These are phyloP conservation scores for Elmis aenea DNA, from an alignment of 2,888 invertebrate species.

Conservation along the genomic window DNA sequence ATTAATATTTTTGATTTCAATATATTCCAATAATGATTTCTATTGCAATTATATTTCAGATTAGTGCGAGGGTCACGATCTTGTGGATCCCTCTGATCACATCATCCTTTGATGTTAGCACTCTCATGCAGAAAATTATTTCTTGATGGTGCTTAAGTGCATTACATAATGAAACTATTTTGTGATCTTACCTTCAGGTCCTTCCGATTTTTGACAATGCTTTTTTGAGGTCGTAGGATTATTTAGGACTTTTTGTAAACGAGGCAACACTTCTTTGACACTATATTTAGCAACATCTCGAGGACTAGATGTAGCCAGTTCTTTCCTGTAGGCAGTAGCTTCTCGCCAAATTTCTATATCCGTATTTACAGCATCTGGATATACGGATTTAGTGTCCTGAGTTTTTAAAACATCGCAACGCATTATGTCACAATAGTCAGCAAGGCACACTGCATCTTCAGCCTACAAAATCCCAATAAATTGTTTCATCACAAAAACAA, in stretches of 20 bases:
- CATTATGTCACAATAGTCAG: slow-evolving; percentile 94
- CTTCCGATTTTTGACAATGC: slow-evolving; percentile 41
- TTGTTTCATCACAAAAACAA: not conserved
- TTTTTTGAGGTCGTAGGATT: slow-evolving; percentile 21
- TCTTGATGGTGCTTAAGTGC: too few species aligned
- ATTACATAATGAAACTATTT: too few species aligned
- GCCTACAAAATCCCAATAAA: slow-evolving; percentile 55
- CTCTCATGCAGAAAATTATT: too few species aligned
- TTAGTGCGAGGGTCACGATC: too few species aligned
- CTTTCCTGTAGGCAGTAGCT: slow-evolving; percentile 63
- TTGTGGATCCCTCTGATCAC: too few species aligned
- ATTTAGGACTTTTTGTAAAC: slow-evolving; percentile 10
- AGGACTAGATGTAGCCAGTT: slow-evolving; percentile 49
- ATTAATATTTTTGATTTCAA: too few species aligned
- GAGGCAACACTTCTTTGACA: slow-evolving; percentile 29
- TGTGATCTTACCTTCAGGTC: too few species aligned
- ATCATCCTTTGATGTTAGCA: too few species aligned
- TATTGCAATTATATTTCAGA: too few species aligned
- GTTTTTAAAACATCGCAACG: slow-evolving; percentile 83
- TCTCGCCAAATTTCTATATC: slow-evolving; percentile 84
- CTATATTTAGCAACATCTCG: slow-evolving; percentile 44
- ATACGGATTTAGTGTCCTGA: slow-evolving; percentile 64
- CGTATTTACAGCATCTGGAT: slow-evolving; percentile 62
- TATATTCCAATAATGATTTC: too few species aligned
- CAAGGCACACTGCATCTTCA: slow-evolving; percentile 87